phyloP scores from a whole-genome alignment of 2,888 invertebrate genomes.

The Cordilura impudica region DNA sequence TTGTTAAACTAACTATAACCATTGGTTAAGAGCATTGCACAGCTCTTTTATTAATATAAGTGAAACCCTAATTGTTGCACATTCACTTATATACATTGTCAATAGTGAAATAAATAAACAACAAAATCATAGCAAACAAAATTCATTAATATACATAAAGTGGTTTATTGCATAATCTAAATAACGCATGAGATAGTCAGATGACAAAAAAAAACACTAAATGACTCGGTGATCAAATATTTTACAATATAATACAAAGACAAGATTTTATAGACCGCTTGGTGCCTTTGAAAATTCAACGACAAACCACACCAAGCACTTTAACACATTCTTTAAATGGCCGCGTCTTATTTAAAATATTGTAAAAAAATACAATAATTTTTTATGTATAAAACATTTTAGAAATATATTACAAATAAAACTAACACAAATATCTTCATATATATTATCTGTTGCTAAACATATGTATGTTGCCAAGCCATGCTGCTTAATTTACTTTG shows the following conservation, averaged over 20 bases:
- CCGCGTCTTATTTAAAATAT: neutral
- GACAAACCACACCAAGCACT: neutral
- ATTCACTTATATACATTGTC: slow-evolving; percentile 21
- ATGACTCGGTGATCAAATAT: slow-evolving; percentile 34
- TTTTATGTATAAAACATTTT: slow-evolving; percentile 7
- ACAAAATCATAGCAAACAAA: slow-evolving; percentile 1
- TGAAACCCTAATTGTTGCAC: too few species aligned
- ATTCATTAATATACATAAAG: slow-evolving; percentile 58
- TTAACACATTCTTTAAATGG: slow-evolving; percentile 2
- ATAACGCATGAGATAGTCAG: slow-evolving; percentile 44
- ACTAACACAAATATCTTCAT: neutral
- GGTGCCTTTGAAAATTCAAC: slow-evolving; percentile 39
- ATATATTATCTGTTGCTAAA: slow-evolving; percentile 9
- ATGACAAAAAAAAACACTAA: slow-evolving; percentile 44
- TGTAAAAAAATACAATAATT: slow-evolving; percentile 8
- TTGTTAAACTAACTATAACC: too few species aligned
- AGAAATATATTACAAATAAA: neutral
- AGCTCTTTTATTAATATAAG: too few species aligned
- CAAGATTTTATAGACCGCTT: slow-evolving; percentile 43
- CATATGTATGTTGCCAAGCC: too few species aligned
- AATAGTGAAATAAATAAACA: slow-evolving; percentile 23
- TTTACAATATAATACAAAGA: neutral
- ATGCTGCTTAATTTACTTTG: too few species aligned
- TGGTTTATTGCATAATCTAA: slow-evolving; percentile 58
- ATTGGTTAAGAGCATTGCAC: too few species aligned